A percentile compares a stretch with the other conserved stretches of the same genome.
Evolutionary conservation across 2,888 invertebrate genomes (phyloP).

Genomic region (Dastarcus helophoroides): DNA sequence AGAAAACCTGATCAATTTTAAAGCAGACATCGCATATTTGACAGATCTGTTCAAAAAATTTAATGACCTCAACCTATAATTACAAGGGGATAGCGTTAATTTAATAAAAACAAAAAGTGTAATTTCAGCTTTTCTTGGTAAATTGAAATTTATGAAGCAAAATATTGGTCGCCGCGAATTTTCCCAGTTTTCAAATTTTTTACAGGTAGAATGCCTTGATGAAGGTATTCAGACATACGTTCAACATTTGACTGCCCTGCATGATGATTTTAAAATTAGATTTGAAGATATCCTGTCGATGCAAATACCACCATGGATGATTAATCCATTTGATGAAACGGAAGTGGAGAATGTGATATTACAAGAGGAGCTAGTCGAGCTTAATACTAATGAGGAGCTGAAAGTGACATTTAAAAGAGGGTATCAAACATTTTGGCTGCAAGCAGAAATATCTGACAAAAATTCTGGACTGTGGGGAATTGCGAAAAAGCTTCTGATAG

Average conservation of each 20-base stretch:
- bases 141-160: no score
- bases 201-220: neutral
- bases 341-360: slow-evolving; percentile 9
- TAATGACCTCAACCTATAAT: no score
- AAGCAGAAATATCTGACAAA: slow-evolving; percentile 4
- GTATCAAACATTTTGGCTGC: slow-evolving; percentile 5
- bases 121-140: no score
- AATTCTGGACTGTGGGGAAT: slow-evolving; percentile 6
- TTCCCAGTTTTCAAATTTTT: no score
- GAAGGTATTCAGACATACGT: slow-evolving; percentile 4
- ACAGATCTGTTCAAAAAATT: no score
- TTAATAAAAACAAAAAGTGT: no score
- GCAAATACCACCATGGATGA: slow-evolving; percentile 7
- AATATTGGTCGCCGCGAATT: no score
- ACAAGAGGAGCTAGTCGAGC: slow-evolving; percentile 9
- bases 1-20: no score
- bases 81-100: no score
- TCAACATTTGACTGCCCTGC: slow-evolving; percentile 3
- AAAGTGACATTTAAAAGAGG: slow-evolving; percentile 7
- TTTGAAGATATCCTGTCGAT: slow-evolving; percentile 6
- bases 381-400: slow-evolving; percentile 9
- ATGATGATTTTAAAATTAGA: slow-evolving; percentile 3
- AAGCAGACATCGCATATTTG: no score
- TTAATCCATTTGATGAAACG: slow-evolving; percentile 7
- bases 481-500: slow-evolving; percentile 5